These are phyloP conservation scores for Pachymerium ferrugineum DNA, from an alignment of 2,888 invertebrate genomes.

Conservation along the genomic window DNA sequence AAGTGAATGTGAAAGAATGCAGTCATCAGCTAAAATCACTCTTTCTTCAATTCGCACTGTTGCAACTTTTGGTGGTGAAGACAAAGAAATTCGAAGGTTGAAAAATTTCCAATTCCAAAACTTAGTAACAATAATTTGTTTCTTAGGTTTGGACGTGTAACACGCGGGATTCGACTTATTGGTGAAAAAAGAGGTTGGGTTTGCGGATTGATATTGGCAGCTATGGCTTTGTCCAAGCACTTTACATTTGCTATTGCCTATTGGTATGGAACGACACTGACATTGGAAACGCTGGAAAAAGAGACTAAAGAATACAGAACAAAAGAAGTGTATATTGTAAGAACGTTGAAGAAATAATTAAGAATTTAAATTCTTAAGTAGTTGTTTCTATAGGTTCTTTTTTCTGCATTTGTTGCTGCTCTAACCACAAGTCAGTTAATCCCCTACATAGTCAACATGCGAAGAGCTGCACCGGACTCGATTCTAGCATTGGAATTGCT, in stretches of 20 bases:
- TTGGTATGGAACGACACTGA: slow-evolving; percentile 4
- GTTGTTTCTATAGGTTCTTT: slow-evolving; percentile 61
- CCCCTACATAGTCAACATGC: slow-evolving; percentile 68
- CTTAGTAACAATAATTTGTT: not conserved
- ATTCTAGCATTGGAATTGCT: not conserved
- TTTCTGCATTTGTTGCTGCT: slow-evolving; percentile 69
- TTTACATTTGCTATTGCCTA: not conserved
- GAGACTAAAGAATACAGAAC: not conserved
- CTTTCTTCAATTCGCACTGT: slow-evolving; percentile 56
- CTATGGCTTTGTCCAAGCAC: not conserved
- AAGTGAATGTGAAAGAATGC: not conserved
- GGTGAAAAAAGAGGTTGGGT: slow-evolving; percentile 29
- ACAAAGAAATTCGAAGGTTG: slow-evolving; percentile 58
- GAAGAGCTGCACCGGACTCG: slow-evolving; percentile 57
- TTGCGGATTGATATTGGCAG: not conserved
- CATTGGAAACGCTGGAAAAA: not conserved
- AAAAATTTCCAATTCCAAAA: slow-evolving; percentile 32
- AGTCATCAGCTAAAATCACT: not conserved
- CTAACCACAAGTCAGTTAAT: slow-evolving; percentile 69
- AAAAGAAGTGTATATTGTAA: slow-evolving; percentile 27
- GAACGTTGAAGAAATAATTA: not conserved
- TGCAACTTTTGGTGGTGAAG: slow-evolving; percentile 69
- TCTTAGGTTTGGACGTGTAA: not conserved
- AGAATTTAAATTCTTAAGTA: not conserved
- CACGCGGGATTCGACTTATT: not conserved